These are phyloP conservation scores for Bos javanicus DNA, from an alignment of 2,113 vertebrate species.

Conservation along the genomic window DNA sequence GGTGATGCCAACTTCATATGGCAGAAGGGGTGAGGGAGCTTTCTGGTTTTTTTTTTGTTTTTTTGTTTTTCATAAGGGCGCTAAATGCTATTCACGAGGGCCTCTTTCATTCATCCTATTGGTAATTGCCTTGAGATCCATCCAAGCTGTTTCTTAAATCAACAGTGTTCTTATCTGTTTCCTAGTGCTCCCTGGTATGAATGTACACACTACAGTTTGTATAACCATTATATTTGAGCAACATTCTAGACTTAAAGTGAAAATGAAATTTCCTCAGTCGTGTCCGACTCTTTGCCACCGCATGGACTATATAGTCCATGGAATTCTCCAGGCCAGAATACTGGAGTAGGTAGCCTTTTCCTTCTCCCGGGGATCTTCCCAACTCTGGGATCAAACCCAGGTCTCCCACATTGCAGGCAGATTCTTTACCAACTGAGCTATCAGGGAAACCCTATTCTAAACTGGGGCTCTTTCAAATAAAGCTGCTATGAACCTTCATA, in stretches of 20 bases:
- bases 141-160: background rate
- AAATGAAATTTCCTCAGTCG: background rate
- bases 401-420: background rate
- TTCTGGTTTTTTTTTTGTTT: background rate
- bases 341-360: background rate
- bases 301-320: background rate
- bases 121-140: background rate
- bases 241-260: background rate
- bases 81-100: background rate
- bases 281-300: background rate
- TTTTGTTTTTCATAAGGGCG: background rate
- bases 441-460: background rate
- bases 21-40: background rate
- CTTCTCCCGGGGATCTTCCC: background rate
- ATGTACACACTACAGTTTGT: background rate
- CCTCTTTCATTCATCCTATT: background rate
- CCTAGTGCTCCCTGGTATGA: background rate
- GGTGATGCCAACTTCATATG: background rate
- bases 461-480: background rate
- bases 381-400: background rate
- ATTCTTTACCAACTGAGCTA: background rate
- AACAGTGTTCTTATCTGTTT: background rate
- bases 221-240: background rate
- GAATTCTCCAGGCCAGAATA: background rate
- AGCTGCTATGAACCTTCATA: background rate